Conservation (phyloP, 2,113 vertebrate species). For the Uria lomvia region DNA sequence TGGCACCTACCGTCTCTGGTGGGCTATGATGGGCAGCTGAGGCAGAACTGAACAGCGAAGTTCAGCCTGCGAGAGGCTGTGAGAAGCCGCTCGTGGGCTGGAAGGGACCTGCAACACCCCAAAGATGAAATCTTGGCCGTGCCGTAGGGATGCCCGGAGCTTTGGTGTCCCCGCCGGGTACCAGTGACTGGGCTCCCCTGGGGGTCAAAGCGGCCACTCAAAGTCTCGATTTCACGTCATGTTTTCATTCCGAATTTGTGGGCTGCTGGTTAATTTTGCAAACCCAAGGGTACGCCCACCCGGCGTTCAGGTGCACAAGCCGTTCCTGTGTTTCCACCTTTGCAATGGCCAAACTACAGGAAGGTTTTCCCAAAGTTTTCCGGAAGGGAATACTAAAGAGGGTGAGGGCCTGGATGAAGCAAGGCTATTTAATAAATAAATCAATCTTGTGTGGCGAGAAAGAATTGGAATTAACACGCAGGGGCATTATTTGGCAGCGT, state of each 20-base stretch:
- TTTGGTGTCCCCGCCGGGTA: accelerated
- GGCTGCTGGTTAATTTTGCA: not conserved
- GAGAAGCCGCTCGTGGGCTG: not conserved
- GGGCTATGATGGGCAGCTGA: not conserved
- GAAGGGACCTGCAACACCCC: not conserved
- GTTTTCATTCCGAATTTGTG: not conserved
- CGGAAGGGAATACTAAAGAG: not conserved
- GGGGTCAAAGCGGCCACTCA: no score
- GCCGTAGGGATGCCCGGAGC: no score
- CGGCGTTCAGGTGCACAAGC: not conserved
- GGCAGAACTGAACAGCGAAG: not conserved
- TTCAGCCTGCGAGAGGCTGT: accelerated
- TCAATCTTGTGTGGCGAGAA: not conserved
- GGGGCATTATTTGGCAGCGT: not conserved
- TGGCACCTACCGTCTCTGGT: accelerated
- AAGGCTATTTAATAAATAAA: not conserved
- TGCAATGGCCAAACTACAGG: accelerated
- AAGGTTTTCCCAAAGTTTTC: not conserved
- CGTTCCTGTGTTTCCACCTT: not conserved
- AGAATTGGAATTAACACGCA: not conserved
- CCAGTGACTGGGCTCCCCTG: not conserved
- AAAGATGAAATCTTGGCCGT: accelerated
- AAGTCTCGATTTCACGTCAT: not conserved
- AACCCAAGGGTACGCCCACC: not conserved
- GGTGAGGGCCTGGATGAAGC: not conserved